phyloP scores from a whole-genome alignment of 2,888 invertebrate genomes.

The Drosophila suboccidentalis region DNA sequence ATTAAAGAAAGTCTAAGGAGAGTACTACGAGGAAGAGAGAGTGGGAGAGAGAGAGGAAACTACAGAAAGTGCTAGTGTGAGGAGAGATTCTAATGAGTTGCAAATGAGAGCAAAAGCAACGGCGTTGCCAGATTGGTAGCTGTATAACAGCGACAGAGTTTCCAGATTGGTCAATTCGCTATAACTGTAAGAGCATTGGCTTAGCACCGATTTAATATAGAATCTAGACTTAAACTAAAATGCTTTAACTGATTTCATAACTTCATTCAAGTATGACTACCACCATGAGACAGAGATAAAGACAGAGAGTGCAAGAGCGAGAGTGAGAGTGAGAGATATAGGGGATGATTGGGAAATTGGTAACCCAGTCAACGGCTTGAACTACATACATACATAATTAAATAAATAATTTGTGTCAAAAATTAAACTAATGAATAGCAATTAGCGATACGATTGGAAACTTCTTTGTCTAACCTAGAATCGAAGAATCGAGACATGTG shows the following conservation, averaged over 20 bases:
- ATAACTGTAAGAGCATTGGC: conserved; percentile 68
- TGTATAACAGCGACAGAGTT: conserved; percentile 15
- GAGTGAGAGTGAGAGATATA: not conserved
- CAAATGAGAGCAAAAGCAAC: not conserved
- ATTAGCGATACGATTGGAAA: conserved; percentile 24
- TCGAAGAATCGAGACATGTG: not conserved
- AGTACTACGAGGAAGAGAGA: conserved; percentile 1
- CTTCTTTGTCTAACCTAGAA: conserved; percentile 16
- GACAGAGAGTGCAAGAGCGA: not conserved
- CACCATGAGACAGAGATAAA: conserved; percentile 50
- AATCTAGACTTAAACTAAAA: conserved; percentile 65
- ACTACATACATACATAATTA: conserved; percentile 38
- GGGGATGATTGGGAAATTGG: not conserved
- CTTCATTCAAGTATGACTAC: conserved; percentile 55
- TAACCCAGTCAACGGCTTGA: conserved; percentile 64
- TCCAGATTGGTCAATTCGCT: conserved; percentile 27
- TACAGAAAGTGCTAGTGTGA: conserved; percentile 23
- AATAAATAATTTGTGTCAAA: conserved; percentile 53
- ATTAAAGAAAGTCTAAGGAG: conserved; percentile 47
- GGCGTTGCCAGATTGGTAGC: conserved; percentile 38
- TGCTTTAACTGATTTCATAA: conserved; percentile 34
- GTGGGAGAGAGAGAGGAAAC: not conserved
- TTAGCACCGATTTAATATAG: conserved; percentile 77
- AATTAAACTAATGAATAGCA: conserved; percentile 66
- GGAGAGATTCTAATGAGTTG: conserved; percentile 6